Percentiles rank a stretch among this genome's conserved stretches.
Evolutionary conservation across 2,888 invertebrate genomes (phyloP).

Genomic region (Mesochorus sp.): DNA sequence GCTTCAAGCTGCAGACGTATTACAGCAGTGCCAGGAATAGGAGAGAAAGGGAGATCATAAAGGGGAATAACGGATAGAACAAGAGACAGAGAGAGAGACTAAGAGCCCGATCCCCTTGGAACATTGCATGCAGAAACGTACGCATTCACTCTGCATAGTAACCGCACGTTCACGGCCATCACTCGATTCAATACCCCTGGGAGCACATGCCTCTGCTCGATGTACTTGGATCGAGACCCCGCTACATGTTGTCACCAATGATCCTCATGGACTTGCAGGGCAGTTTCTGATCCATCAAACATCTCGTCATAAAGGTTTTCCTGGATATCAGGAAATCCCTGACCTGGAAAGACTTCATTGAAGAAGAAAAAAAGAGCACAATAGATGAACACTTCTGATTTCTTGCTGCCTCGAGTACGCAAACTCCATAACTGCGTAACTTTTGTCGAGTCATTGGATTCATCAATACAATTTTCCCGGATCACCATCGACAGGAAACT

Average conservation of each 20-base stretch:
- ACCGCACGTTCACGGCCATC: constrained; percentile 25
- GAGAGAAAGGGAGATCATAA: constrained; percentile 27
- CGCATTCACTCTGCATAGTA: constrained; percentile 12
- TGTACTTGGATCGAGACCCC: background rate
- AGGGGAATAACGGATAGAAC: constrained; percentile 9
- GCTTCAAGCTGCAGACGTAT: background rate
- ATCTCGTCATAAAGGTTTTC: too few species aligned
- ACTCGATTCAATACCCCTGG: constrained; percentile 30
- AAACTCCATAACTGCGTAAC: background rate
- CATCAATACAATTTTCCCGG: constrained; percentile 5
- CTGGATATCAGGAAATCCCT: too few species aligned
- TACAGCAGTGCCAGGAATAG: background rate
- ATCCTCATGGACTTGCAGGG: too few species aligned
- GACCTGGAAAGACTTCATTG: background rate
- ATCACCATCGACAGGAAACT: constrained; percentile 4
- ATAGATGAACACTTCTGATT: too few species aligned
- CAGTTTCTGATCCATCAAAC: too few species aligned
- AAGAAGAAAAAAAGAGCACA: background rate
- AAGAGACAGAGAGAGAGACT: background rate
- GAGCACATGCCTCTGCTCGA: constrained; percentile 19
- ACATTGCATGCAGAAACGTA: background rate
- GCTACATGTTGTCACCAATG: too few species aligned
- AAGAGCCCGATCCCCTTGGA: background rate
- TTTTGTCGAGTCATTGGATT: background rate
- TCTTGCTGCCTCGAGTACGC: too few species aligned